Evolutionary conservation across 2,888 invertebrate genomes (phyloP).

Genomic region (Lamellibrachia satsuma): DNA sequence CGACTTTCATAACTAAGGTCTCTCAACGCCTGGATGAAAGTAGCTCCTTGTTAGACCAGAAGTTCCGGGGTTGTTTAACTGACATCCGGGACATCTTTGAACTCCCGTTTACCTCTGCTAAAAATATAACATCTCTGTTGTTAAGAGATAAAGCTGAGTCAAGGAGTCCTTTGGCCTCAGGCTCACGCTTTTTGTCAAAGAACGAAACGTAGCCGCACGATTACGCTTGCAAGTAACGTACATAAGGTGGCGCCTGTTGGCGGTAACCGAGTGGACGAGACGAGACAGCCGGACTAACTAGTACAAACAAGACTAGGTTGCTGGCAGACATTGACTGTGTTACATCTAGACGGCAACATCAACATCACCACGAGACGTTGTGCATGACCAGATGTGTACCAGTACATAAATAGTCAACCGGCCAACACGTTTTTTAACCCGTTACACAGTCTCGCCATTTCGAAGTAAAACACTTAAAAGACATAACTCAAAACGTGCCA

Average conservation of each 20-base stretch:
- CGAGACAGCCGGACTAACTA: not conserved
- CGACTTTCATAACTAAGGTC: no score
- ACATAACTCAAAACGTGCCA: not conserved
- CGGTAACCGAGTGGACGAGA: not conserved
- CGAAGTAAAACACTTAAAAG: not conserved
- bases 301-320: not conserved
- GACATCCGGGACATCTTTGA: not conserved
- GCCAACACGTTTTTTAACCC: not conserved
- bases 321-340: not conserved
- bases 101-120: not conserved
- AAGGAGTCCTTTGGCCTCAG: not conserved
- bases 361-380: not conserved
- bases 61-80: not conserved
- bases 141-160: not conserved
- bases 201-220: not conserved
- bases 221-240: not conserved
- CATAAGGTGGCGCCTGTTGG: not conserved
- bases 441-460: not conserved
- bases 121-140: not conserved
- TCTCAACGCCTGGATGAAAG: no score
- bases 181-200: not conserved
- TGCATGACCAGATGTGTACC: not conserved
- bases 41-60: no score
- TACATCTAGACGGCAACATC: not conserved
- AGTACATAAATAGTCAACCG: not conserved